Conservation (phyloP, 1,140 invertebrate genomes). For the Drosophila watanabei region DNA sequence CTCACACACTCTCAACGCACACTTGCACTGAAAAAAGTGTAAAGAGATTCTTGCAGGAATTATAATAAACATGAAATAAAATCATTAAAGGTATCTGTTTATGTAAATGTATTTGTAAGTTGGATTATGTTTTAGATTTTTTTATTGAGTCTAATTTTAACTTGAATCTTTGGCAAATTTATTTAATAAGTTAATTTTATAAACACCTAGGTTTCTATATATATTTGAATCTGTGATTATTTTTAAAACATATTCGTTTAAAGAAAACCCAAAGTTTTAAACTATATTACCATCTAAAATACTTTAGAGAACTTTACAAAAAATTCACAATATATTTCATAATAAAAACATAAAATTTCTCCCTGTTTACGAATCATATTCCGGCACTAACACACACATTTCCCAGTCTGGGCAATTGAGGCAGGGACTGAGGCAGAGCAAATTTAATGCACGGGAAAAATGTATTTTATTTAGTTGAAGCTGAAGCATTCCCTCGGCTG, state of each 20-base stretch:
- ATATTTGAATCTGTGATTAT: neutral
- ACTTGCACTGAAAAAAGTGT: neutral
- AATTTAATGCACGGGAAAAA: constrained; percentile 78
- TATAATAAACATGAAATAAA: neutral
- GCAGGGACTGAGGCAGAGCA: constrained; percentile 43
- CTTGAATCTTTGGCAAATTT: neutral
- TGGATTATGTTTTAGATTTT: neutral
- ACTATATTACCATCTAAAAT: neutral
- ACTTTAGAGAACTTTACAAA: neutral
- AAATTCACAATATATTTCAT: neutral
- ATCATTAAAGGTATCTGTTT: neutral
- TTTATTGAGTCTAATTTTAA: neutral
- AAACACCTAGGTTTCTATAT: neutral
- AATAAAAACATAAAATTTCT: neutral
- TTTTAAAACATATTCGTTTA: neutral
- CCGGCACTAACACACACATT: constrained; percentile 21
- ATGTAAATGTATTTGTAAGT: neutral
- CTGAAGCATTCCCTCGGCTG: constrained; percentile 21
- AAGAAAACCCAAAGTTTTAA: neutral
- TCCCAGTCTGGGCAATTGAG: constrained; percentile 58
- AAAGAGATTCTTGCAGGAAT: neutral
- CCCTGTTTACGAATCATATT: constrained; percentile 21
- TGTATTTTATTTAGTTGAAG: constrained; percentile 73
- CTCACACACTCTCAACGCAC: constrained; percentile 9
- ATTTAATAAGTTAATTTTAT: neutral